These are phyloP conservation scores for Amphimallon solstitiale DNA, from an alignment of 2,888 invertebrate genomes.

Conservation along the genomic window DNA sequence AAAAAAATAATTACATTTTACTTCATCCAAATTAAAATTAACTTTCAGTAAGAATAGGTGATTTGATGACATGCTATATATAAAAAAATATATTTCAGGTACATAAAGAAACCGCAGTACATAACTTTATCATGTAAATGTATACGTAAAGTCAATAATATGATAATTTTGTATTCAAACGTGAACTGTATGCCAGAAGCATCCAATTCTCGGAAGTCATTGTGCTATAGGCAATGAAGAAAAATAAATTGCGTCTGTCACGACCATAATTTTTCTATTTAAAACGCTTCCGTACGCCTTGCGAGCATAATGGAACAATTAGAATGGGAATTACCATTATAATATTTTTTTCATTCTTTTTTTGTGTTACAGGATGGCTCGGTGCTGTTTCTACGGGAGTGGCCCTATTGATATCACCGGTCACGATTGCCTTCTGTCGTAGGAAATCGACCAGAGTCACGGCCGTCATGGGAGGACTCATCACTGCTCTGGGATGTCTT, in stretches of 20 bases:
- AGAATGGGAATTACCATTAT: slow-evolving; percentile 13
- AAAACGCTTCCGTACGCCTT: not conserved
- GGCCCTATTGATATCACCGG: slow-evolving; percentile 82
- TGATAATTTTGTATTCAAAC: too few relatives aligned
- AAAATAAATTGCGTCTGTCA: slow-evolving; percentile 1
- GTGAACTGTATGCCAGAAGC: too few relatives aligned
- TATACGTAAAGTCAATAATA: too few relatives aligned
- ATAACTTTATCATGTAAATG: too few relatives aligned
- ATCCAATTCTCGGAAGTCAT: not conserved
- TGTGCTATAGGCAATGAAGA: not conserved
- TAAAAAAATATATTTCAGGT: too few relatives aligned
- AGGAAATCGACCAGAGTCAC: slow-evolving; percentile 88
- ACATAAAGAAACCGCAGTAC: too few relatives aligned
- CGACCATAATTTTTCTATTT: not conserved
- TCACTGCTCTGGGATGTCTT: slow-evolving; percentile 86
- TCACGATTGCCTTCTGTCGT: slow-evolving; percentile 85
- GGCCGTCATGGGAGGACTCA: slow-evolving; percentile 86
- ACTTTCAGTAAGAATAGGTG: too few relatives aligned
- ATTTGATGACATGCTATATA: too few relatives aligned
- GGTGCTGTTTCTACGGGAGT: slow-evolving; percentile 83
- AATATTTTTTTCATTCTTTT: slow-evolving; percentile 27
- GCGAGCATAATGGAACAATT: slow-evolving; percentile 5
- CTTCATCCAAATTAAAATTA: too few relatives aligned
- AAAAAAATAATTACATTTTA: too few relatives aligned
- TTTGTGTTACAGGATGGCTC: slow-evolving; percentile 80